Base-by-base conservation (phyloP, 1,140 invertebrate genomes). In the Cardiocondyla obscurior region DNA sequence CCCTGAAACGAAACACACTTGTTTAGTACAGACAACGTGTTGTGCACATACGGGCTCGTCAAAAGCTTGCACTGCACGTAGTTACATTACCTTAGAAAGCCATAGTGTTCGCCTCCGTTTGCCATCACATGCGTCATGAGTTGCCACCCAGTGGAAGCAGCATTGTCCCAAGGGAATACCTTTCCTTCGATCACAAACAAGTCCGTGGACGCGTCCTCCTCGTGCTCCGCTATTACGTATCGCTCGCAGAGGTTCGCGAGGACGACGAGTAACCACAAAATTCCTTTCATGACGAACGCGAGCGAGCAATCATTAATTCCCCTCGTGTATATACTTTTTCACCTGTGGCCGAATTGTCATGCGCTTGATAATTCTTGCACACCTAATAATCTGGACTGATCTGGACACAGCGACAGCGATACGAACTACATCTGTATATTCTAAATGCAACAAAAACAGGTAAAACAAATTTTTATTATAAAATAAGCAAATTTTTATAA, bases 31-130 rank as follows among this genome's bases (percentile, higher is more conserved):
- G 69, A 62, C 22, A 39, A 44, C 8, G 7, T 10, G 8, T 6
- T 25, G 25, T 39, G 16, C 12, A 12, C 1, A 51, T 2, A 12
- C 7, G 30, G 12, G n/a, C n/a, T 30, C 22, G 46, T 49, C 0
- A 0, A 19, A n/a, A 2, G 16, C 4, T 30, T 33, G 42, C 14
- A 25, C 19, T 8, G 19, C 16, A 16, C 5, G 2, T 16, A 65
- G 77, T 81, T 74, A 91, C 72, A 55, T 93, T 93, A 96, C 96
- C 94, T 96, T 14, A 99, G 93, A 93, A 98, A 98, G 60, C 97
- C 98, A 88, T 98, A 95, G 92, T 96, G 97, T 93, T 98, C 96
- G 12, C 98, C 98, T 30, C 97, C 97, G 91, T 99, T 98, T 1
- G 98, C 96, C 88, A 98, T 96, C 10, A 99, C 94, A 83, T 96